phyloP scores from a whole-genome alignment of 2,113 vertebrate genomes.

The Grantiella picta region DNA sequence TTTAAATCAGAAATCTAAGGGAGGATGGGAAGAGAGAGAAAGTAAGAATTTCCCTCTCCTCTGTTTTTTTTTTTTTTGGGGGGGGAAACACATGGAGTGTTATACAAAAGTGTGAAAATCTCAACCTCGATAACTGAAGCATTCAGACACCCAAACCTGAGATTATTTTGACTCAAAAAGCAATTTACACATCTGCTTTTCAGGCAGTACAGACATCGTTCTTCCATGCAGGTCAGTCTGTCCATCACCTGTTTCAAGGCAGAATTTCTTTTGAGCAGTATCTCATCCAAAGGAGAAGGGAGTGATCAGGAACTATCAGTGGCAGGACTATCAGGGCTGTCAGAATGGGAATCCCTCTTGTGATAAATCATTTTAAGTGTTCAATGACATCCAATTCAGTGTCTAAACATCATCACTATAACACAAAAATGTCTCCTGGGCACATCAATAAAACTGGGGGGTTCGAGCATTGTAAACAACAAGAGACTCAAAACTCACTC shows the following conservation, averaged over 20 bases:
- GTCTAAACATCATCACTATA: background rate
- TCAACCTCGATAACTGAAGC: background rate
- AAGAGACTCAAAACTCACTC: background rate
- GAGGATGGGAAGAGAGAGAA: background rate
- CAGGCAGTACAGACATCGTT: accelerated
- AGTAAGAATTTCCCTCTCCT: background rate
- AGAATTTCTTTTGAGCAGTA: background rate
- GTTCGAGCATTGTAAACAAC: background rate
- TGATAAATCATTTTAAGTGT: background rate
- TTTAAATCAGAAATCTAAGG: background rate
- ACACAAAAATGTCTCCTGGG: background rate
- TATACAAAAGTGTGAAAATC: background rate
- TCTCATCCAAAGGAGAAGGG: background rate
- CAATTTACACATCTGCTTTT: background rate
- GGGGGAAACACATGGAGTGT: background rate
- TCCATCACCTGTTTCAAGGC: background rate
- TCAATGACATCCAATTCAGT: background rate
- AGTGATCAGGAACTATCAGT: background rate
- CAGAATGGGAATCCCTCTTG: background rate
- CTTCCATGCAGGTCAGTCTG: background rate
- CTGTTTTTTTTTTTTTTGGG: background rate
- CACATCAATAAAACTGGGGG: background rate
- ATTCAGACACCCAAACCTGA: background rate
- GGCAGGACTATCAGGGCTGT: background rate
- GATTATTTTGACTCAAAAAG: background rate